Base-by-base conservation (phyloP, 2,888 invertebrate genomes). In the Andrena trimmerana region DNA sequence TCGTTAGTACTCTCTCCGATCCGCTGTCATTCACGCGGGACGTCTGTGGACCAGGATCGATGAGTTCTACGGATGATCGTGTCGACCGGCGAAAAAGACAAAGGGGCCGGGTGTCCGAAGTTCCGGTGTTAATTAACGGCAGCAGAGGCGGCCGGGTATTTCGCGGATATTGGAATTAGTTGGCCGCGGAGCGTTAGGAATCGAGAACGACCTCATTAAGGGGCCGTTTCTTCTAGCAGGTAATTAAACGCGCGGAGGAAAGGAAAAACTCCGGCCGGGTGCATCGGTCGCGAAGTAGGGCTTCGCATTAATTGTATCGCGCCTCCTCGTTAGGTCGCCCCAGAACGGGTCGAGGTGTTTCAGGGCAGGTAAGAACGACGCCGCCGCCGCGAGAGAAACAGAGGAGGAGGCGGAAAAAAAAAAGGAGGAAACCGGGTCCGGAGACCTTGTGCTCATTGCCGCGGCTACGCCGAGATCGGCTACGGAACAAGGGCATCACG, bases 271-370 rank as follows among this genome's bases (percentile, higher is more conserved):
- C 16, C 16, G 62, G 72, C 54, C 13, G 90, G 86, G 87, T 86
- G 89, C 78, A 86, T 83, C 81, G 84, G 72, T 83, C 80, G 76
- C 71, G 71, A 87, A 89, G 89, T 88, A 86, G 85, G 85, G 84
- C 88, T 88, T 69, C 73, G 83, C 87, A 86, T 90, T 91, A 90
- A 91, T 92, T 90, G 88, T 88, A 90, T 90, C 91, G 87, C 79
- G 76, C 86, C 88, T 90, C 86, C 88, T 90, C 89, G 90, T 90
- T 90, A 90, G 91, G 91, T 89, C 86, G 91, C 87, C 86, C 90
- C 84, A 90, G 90, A 91, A 91, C 90, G 85, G 83, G 90, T 86
- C 91, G 82, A 88, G 90, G 84, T 84, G 84, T 87, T 85, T 83
- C 80, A 78, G 77, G 84, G 70, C 78, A 62, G 74, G 36, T 71